These are phyloP conservation scores for Parnassius smintheus DNA, from an alignment of 2,888 invertebrate species.

Conservation along the genomic window DNA sequence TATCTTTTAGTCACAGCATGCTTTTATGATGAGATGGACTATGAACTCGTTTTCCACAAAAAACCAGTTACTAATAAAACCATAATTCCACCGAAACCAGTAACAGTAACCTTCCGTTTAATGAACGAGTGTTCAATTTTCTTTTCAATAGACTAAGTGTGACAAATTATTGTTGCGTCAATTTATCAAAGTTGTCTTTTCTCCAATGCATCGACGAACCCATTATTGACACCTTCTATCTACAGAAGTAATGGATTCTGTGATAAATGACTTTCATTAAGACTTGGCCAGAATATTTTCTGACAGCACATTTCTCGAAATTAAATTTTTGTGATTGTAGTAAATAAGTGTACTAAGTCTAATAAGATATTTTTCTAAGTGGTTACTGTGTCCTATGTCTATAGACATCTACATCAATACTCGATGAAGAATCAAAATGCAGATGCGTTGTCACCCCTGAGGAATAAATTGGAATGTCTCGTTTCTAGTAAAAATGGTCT, in stretches of 20 bases:
- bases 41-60: no score
- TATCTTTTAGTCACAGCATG: no score
- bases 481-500: no score
- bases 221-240: slow-evolving; percentile 18
- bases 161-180: slow-evolving; percentile 11
- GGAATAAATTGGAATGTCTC: no score
- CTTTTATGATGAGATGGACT: no score
- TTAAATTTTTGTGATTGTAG: slow-evolving; percentile 19
- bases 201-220: slow-evolving; percentile 7
- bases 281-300: slow-evolving; percentile 6
- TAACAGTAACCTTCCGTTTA: neutral
- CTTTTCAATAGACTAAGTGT: slow-evolving; percentile 6
- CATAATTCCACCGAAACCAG: no score
- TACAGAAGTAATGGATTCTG: slow-evolving; percentile 14
- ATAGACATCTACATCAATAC: no score
- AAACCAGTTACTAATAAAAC: no score
- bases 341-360: neutral
- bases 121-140: neutral
- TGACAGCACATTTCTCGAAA: slow-evolving; percentile 9
- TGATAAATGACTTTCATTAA: slow-evolving; percentile 24
- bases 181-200: slow-evolving; percentile 20
- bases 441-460: no score
- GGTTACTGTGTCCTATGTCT: no score
- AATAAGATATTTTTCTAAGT: no score
- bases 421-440: no score